A percentile compares a stretch with the other conserved stretches of the same genome.
Evolutionary conservation across 2,797 vertebrate species (phyloP).

Genomic region (Aeoliscus strigatus): DNA sequence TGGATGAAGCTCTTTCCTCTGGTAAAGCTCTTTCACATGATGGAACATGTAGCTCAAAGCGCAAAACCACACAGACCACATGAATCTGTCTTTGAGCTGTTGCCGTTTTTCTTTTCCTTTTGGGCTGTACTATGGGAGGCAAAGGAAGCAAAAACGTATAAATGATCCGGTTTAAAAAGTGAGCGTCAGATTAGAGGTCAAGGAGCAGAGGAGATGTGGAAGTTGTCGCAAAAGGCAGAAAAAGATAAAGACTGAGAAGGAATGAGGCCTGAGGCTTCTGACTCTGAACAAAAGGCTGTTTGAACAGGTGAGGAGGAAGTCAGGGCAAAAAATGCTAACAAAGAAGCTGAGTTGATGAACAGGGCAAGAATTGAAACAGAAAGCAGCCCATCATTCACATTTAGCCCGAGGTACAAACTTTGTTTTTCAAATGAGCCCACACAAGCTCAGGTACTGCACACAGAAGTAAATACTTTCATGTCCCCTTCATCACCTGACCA

Average conservation of each 20-base stretch:
- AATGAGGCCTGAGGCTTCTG: slow-evolving; percentile 6
- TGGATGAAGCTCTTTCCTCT: slow-evolving; percentile 36
- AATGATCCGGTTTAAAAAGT: slow-evolving; percentile 9
- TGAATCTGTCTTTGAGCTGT: slow-evolving; percentile 25
- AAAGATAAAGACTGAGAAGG: slow-evolving; percentile 1
- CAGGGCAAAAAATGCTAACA: neutral
- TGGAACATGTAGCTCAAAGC: slow-evolving; percentile 39
- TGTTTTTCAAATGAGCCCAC: slow-evolving; percentile 35
- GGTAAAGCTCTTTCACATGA: slow-evolving; percentile 60
- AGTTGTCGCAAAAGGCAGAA: slow-evolving; percentile 4
- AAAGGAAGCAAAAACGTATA: slow-evolving; percentile 28
- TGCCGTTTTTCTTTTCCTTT: slow-evolving; percentile 5
- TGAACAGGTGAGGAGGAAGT: slow-evolving; percentile 17
- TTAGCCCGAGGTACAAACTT: slow-evolving; percentile 36
- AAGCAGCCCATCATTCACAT: slow-evolving; percentile 47
- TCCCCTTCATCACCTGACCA: slow-evolving; percentile 30
- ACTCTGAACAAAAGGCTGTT: slow-evolving; percentile 21
- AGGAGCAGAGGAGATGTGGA: slow-evolving; percentile 5
- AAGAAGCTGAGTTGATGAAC: neutral
- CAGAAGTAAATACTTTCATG: slow-evolving; percentile 4
- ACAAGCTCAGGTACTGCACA: slow-evolving; percentile 15
- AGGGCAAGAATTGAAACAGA: slow-evolving; percentile 29
- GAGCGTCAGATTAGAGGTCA: neutral
- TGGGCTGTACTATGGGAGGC: neutral
- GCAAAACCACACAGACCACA: slow-evolving; percentile 39